Evolutionary conservation across 2,113 vertebrate species (phyloP).

Genomic region (Percina caprodes): DNA sequence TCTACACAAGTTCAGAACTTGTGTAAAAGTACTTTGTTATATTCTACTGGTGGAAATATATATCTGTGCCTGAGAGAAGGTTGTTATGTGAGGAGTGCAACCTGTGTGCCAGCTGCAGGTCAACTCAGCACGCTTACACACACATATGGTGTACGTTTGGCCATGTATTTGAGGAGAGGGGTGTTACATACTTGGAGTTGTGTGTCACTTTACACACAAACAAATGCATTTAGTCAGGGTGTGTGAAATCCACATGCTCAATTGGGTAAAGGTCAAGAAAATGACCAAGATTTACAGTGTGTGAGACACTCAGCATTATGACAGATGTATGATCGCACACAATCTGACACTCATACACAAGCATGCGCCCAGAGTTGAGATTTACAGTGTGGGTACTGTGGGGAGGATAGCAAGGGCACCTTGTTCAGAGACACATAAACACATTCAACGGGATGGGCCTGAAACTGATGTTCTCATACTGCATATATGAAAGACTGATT

Average conservation of each 20-base stretch:
- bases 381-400: constrained; percentile 62
- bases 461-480: constrained; percentile 29
- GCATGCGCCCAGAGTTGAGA: constrained; percentile 13
- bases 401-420: constrained; percentile 52
- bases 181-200: neutral
- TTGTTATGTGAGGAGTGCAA: constrained; percentile 4
- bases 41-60: neutral
- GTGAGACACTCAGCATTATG: constrained; percentile 38
- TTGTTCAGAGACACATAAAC: constrained; percentile 46
- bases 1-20: neutral
- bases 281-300: constrained; percentile 56
- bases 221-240: neutral
- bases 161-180: constrained; percentile 11
- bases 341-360: constrained; percentile 18
- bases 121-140: neutral
- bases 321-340: constrained; percentile 48
- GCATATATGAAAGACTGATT: constrained; percentile 28
- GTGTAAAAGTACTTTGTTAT: neutral
- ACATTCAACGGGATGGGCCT: constrained; percentile 12
- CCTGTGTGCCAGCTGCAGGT: constrained; percentile 19
- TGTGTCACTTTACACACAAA: constrained; percentile 1
- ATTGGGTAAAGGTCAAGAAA: constrained; percentile 24
- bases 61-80: neutral
- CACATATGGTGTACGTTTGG: neutral
- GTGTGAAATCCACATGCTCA: constrained; percentile 29